Conservation (phyloP, 2,797 vertebrate genomes). For the Poeciliopsis gracilis region DNA sequence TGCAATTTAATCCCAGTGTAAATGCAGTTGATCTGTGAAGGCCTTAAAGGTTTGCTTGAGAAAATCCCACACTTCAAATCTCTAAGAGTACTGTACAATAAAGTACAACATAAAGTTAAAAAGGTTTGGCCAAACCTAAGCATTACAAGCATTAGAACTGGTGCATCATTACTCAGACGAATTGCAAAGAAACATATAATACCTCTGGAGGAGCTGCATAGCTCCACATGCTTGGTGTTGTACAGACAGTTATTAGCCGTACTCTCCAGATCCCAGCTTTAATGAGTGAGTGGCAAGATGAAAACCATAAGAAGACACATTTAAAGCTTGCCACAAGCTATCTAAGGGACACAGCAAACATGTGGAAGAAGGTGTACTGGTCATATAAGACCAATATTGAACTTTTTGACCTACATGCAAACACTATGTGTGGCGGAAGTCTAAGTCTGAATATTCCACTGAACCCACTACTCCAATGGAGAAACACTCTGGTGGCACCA, state of each 20-base stretch:
- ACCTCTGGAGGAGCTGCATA: background rate
- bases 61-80: background rate
- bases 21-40: background rate
- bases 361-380: constrained; percentile 5
- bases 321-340: background rate
- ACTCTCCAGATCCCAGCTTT: background rate
- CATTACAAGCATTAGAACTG: background rate
- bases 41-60: background rate
- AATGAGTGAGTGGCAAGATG: background rate
- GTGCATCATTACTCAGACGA: background rate
- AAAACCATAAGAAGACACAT: constrained; percentile 5
- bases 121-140: background rate
- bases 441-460: background rate
- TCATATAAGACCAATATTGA: background rate
- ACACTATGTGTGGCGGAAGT: background rate
- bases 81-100: background rate
- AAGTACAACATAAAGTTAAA: background rate
- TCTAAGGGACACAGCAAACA: background rate
- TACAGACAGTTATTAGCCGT: background rate
- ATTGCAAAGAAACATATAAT: background rate
- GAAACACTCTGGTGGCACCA: background rate
- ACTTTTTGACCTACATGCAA: constrained; percentile 3
- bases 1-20: constrained; percentile 3
- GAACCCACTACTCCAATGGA: background rate
- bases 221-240: background rate